Conservation (phyloP, 2,797 vertebrate species). For the Petrocephalus sullivani region DNA sequence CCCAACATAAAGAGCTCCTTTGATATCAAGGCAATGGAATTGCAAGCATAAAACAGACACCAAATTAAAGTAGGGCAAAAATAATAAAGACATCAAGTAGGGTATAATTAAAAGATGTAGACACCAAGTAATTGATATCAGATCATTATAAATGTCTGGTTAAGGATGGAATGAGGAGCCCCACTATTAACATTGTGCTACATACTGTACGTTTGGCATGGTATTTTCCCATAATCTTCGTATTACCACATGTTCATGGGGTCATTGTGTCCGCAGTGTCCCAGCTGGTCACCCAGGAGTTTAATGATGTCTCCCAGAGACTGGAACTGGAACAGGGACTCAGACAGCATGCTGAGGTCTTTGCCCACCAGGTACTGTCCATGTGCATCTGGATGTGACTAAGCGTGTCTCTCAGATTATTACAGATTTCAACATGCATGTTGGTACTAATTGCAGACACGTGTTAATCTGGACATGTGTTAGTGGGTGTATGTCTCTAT, state of each 20-base stretch:
- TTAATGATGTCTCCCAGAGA: constrained; percentile 60
- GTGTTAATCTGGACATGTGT: not conserved
- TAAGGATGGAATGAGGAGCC: too few relatives aligned
- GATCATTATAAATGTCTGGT: too few relatives aligned
- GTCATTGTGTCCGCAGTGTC: constrained; percentile 52
- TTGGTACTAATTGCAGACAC: not conserved
- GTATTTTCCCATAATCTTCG: not conserved
- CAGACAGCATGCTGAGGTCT: constrained; percentile 64
- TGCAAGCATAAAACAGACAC: not conserved
- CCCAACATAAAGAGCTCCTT: not conserved
- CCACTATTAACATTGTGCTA: too few relatives aligned
- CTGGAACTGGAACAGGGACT: constrained; percentile 71
- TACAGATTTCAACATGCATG: not conserved
- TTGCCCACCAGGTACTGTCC: constrained; percentile 65
- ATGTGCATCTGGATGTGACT: not conserved
- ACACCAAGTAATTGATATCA: too few relatives aligned
- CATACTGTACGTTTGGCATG: not conserved
- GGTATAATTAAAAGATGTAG: not conserved
- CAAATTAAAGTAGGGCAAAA: not conserved
- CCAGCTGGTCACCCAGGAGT: constrained; percentile 66
- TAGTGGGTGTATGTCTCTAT: not conserved
- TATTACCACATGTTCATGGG: not conserved
- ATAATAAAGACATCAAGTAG: not conserved
- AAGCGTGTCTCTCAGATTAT: not conserved
- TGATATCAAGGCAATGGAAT: not conserved